phyloP scores from a whole-genome alignment of 1,140 invertebrate genomes.

The Pemphigus obesinymphae region DNA sequence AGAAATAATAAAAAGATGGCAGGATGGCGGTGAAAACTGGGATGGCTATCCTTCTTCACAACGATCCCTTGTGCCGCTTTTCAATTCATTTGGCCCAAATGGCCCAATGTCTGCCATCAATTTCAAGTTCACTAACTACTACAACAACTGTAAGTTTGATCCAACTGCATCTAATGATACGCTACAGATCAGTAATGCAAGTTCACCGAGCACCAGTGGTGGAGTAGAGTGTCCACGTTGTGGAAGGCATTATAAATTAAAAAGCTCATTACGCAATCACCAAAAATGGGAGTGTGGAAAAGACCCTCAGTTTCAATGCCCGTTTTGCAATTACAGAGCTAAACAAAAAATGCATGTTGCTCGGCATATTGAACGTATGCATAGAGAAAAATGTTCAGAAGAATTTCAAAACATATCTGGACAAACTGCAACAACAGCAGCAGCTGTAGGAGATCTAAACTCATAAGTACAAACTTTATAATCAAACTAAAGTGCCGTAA shows the following conservation, averaged over 20 bases:
- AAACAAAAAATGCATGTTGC: conserved; percentile 83
- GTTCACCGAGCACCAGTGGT: conserved; percentile 40
- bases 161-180: conserved; percentile 27
- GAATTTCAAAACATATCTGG: conserved; percentile 36
- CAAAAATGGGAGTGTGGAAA: conserved; percentile 85
- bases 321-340: conserved; percentile 73
- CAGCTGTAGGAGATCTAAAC: conserved; percentile 28
- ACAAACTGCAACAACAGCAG: conserved; percentile 3
- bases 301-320: conserved; percentile 76
- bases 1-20: conserved; percentile 42
- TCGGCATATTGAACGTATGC: conserved; percentile 71
- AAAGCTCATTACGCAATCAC: conserved; percentile 76
- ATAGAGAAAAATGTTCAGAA: conserved; percentile 58
- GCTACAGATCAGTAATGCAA: conserved; percentile 20
- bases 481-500: conserved; percentile 37
- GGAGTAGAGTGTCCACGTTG: conserved; percentile 68
- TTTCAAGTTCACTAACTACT: conserved; percentile 41
- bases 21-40: conserved; percentile 38
- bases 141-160: conserved; percentile 38
- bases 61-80: conserved; percentile 26
- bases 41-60: conserved; percentile 29
- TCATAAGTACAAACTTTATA: conserved; percentile 6
- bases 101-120: conserved; percentile 36
- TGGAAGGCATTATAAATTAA: conserved; percentile 75
- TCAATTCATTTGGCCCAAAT: conserved; percentile 38